Evolutionary conservation across 2,113 vertebrate species (phyloP), one percentile per base, ranked within the genome.

Genomic region (Thamnophis sirtalis): DNA sequence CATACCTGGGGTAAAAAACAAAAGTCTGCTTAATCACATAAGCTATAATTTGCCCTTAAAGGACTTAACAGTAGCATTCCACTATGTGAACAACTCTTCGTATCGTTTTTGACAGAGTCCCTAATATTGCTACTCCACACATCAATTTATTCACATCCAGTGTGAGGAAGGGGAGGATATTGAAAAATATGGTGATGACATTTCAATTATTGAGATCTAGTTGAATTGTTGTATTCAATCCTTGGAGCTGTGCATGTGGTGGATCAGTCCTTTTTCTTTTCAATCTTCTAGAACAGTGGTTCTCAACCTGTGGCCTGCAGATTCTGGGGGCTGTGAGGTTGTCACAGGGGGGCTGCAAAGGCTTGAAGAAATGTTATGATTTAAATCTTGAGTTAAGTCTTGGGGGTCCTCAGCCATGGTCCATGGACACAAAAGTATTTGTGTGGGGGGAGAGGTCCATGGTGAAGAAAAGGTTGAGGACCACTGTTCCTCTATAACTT

Each of bases 1-100:
- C 98, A 88, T 99, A 99, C 92, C 99, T 99, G 95, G 0, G 58
- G 92, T 43, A 63, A 89, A 85, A 51, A 63, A 84, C 33, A 84
- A 28, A 94, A 90, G 90, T 92, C 55, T 0, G 0, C 0, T 95
- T 91, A 87, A 92, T 91, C 53, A 60, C 2, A 84, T 87, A 87
- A 89, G 26, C 0, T 85, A 84, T 63, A 49, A 13, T 89, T 58
- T 88, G 91, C 55, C 92, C 90, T 86, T 8, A 91, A 11, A 60
- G 55, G 43, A 90, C 90, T 86, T 93, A 84, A 19, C 1, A 88
- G 21, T 15, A 7, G 53, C 92, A 80, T 48, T 93, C 84, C 58
- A 89, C 26, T 22, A 68, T 21, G 5, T 28, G 92, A 92, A 68
- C 53, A 89, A 89, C 51, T 21, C 73, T 93, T 95, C 87, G 87